phyloP scores from a whole-genome alignment of 2,797 vertebrate species.

The Acipenser transmontanus region DNA sequence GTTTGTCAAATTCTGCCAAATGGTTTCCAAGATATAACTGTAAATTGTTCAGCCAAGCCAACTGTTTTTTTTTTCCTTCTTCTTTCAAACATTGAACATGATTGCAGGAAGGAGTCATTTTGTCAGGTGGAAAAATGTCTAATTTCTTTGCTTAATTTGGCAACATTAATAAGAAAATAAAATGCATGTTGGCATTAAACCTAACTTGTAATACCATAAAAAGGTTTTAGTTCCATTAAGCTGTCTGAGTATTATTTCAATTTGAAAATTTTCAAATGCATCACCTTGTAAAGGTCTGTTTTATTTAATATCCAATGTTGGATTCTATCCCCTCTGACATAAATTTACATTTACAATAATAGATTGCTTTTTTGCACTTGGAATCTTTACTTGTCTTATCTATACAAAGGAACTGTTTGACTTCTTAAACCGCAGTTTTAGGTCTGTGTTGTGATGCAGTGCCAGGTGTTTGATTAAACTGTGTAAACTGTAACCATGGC shows the following conservation, averaged over 20 bases:
- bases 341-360: background rate
- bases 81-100: background rate
- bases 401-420: background rate
- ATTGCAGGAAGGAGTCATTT: too few species aligned
- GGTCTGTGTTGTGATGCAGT: background rate
- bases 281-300: background rate
- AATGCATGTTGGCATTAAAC: background rate
- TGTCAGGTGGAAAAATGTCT: background rate
- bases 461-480: background rate
- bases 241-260: background rate
- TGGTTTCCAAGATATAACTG: too few species aligned
- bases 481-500: background rate
- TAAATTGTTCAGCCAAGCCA: background rate
- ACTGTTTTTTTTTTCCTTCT: background rate
- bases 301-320: slow-evolving; percentile 1
- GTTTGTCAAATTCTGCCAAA: too few species aligned
- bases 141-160: background rate
- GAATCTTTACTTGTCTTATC: background rate
- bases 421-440: background rate
- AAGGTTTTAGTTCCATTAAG: background rate
- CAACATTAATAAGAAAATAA: background rate
- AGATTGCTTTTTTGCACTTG: background rate
- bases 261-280: background rate
- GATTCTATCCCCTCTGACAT: background rate
- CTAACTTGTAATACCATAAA: background rate